phyloP scores from a whole-genome alignment of 1,140 invertebrate genomes.

The Venturia canescens region DNA sequence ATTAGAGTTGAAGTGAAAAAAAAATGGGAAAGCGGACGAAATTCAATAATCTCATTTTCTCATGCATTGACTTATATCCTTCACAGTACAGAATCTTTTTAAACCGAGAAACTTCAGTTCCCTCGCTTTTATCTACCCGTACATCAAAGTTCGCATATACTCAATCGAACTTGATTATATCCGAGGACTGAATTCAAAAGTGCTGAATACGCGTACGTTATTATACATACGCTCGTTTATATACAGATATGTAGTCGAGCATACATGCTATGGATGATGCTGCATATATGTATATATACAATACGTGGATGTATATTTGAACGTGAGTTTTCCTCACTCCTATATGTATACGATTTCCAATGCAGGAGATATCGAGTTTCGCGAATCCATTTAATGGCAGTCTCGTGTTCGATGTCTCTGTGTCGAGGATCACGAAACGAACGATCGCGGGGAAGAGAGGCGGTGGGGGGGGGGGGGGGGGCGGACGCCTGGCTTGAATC shows the following conservation, averaged over 20 bases:
- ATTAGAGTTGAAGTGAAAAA: background rate
- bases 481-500: background rate
- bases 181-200: background rate
- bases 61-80: background rate
- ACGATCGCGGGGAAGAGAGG: slow-evolving; percentile 59
- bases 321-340: slow-evolving; percentile 26
- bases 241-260: background rate
- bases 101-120: background rate
- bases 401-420: slow-evolving; percentile 65
- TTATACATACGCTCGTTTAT: background rate
- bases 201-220: background rate
- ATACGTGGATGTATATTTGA: background rate
- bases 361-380: slow-evolving; percentile 68
- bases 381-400: slow-evolving; percentile 72
- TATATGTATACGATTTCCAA: slow-evolving; percentile 34
- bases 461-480: slow-evolving; percentile 51
- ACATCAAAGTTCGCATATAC: slow-evolving; percentile 22
- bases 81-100: background rate
- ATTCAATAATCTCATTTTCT: too few relatives aligned
- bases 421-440: slow-evolving; percentile 58
- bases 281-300: too few relatives aligned
- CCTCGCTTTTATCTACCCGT: background rate
- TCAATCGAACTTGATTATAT: slow-evolving; percentile 29
- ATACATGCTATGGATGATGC: background rate
- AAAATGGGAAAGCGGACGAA: background rate